These are phyloP conservation scores for Lytechinus pictus DNA, from an alignment of 35 echinoderm and acorn worm species.

Conservation along the genomic window DNA sequence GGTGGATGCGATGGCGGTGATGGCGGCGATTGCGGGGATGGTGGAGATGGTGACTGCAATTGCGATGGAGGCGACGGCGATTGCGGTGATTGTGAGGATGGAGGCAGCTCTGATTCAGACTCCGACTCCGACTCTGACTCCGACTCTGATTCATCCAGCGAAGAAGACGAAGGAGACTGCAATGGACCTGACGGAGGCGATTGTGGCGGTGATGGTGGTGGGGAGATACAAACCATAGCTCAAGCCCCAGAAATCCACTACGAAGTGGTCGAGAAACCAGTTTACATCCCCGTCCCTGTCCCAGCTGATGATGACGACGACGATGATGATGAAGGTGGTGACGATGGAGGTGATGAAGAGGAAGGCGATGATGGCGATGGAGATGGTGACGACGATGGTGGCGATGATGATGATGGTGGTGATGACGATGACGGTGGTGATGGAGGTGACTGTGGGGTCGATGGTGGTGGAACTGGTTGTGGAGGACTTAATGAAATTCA, in stretches of 20 bases:
- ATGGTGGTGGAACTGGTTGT: not conserved
- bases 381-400: not conserved
- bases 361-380: constrained; percentile 16
- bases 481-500: not conserved
- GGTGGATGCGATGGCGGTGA: constrained; percentile 33
- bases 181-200: not conserved
- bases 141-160: not conserved
- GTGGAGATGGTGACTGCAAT: not conserved
- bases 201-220: not conserved
- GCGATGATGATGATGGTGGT: constrained; percentile 6
- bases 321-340: not conserved
- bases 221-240: not conserved
- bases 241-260: not conserved
- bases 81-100: not conserved
- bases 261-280: not conserved
- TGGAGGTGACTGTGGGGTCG: no score
- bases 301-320: not conserved
- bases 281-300: not conserved
- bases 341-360: not conserved
- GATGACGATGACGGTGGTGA: not conserved
- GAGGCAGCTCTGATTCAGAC: not conserved
- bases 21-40: not conserved
- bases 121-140: not conserved
- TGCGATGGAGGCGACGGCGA: constrained; percentile 10
- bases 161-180: not conserved